Evolutionary conservation across 2,797 vertebrate genomes (phyloP).

Genomic region (Lemur catta): DNA sequence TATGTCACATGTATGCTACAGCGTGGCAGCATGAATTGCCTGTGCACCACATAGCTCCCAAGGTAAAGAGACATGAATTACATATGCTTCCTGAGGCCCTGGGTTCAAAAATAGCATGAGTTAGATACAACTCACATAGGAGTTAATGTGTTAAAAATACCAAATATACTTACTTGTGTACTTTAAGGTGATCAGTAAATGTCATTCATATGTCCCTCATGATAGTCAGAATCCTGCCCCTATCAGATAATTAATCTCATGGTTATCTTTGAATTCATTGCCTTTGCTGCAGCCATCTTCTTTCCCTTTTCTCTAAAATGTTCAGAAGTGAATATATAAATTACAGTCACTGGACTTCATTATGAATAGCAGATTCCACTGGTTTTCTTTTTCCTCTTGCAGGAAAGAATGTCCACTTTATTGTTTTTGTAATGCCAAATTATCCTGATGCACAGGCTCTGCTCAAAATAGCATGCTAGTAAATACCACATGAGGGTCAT

Average conservation of each 20-base stretch:
- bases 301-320: constrained; percentile 50
- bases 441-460: constrained; percentile 31
- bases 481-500: constrained; percentile 45
- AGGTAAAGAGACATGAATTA: too few species aligned
- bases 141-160: constrained; percentile 18
- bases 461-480: constrained; percentile 52
- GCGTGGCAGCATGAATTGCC: too few species aligned
- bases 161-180: constrained; percentile 44
- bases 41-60: too few species aligned
- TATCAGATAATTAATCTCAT: constrained; percentile 56
- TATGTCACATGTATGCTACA: too few species aligned
- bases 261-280: constrained; percentile 45
- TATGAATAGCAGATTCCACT: constrained; percentile 1
- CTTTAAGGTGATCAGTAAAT: constrained; percentile 53
- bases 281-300: constrained; percentile 38
- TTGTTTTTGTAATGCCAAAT: constrained; percentile 50
- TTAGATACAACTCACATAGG: too few species aligned
- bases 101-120: too few species aligned
- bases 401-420: constrained; percentile 15
- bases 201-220: constrained; percentile 24
- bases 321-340: constrained; percentile 57
- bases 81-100: too few species aligned
- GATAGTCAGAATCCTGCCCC: constrained; percentile 25
- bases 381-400: background rate
- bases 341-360: constrained; percentile 40